A percentile compares a stretch with the other conserved stretches of the same genome.
Evolutionary conservation across 2,113 vertebrate species (phyloP).

Genomic region (Petrocephalus microphthalmus): DNA sequence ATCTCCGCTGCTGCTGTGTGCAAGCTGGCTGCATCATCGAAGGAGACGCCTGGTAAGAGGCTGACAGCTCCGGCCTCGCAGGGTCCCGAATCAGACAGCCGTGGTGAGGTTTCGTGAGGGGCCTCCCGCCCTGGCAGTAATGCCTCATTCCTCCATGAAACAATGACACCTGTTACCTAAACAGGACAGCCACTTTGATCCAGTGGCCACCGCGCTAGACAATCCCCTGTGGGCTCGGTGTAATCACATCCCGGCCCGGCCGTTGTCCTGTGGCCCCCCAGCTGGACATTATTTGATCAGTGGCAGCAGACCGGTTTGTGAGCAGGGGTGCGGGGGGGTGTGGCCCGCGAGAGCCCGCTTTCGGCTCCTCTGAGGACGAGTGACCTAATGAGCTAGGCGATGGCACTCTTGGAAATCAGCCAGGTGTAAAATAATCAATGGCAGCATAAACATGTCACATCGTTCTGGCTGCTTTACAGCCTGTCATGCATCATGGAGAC

Average conservation of each 20-base stretch:
- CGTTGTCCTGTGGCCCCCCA: slow-evolving; percentile 3
- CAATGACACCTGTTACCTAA: slow-evolving; percentile 24
- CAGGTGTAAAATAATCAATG: neutral
- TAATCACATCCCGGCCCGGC: slow-evolving; percentile 26
- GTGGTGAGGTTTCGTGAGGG: neutral
- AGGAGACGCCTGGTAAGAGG: neutral
- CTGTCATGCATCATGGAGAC: neutral
- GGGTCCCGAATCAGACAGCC: neutral
- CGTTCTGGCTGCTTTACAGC: neutral
- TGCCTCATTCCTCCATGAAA: neutral
- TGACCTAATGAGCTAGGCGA: neutral
- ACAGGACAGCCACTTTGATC: slow-evolving; percentile 33
- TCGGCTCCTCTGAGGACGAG: neutral
- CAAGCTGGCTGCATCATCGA: neutral
- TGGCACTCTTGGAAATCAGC: neutral
- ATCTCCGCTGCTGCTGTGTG: neutral
- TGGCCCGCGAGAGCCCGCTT: neutral
- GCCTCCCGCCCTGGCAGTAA: neutral
- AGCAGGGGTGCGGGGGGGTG: neutral
- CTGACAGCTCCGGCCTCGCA: neutral
- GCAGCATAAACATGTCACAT: neutral
- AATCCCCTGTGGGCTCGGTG: slow-evolving; percentile 29
- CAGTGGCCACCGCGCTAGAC: slow-evolving; percentile 20
- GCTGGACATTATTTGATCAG: slow-evolving; percentile 32
- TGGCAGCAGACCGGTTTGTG: slow-evolving; percentile 21